Percentiles rank a stretch among this genome's conserved stretches.
Conservation (phyloP, 2,113 vertebrate genomes). For the Hydrolagus affinis region DNA sequence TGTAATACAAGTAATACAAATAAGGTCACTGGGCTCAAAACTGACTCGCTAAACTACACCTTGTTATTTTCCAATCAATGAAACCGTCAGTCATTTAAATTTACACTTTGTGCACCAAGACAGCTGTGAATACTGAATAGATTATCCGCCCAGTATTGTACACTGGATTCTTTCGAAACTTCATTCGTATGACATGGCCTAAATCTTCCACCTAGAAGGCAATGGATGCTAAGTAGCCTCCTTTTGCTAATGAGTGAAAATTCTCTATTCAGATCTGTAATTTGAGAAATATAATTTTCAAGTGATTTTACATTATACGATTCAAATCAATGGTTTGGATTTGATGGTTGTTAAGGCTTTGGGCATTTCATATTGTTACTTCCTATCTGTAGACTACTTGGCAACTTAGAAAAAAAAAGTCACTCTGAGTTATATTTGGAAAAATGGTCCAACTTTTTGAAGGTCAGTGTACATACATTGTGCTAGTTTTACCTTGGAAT, state of each 20-base stretch:
- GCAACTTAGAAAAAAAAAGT: slow-evolving; percentile 21
- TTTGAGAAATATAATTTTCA: background rate
- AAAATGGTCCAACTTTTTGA: slow-evolving; percentile 9
- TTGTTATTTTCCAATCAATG: slow-evolving; percentile 14
- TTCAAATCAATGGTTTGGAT: background rate
- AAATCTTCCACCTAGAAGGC: background rate
- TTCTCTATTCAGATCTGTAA: background rate
- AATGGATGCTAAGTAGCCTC: background rate
- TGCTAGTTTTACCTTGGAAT: slow-evolving; percentile 28
- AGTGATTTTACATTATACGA: background rate
- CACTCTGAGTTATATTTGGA: slow-evolving; percentile 19
- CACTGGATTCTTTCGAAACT: no score
- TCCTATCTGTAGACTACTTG: background rate
- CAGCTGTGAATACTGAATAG: background rate
- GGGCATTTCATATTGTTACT: slow-evolving; percentile 28
- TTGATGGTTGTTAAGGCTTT: slow-evolving; percentile 23
- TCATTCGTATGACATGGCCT: background rate
- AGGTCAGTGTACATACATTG: slow-evolving; percentile 18
- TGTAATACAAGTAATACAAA: no score
- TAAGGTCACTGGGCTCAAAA: background rate
- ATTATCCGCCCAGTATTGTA: background rate
- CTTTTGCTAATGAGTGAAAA: background rate
- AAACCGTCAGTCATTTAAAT: background rate
- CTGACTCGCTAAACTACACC: background rate
- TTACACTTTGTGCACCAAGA: background rate